Conservation (phyloP, 2,113 vertebrate genomes). For the Oryzias celebensis region DNA sequence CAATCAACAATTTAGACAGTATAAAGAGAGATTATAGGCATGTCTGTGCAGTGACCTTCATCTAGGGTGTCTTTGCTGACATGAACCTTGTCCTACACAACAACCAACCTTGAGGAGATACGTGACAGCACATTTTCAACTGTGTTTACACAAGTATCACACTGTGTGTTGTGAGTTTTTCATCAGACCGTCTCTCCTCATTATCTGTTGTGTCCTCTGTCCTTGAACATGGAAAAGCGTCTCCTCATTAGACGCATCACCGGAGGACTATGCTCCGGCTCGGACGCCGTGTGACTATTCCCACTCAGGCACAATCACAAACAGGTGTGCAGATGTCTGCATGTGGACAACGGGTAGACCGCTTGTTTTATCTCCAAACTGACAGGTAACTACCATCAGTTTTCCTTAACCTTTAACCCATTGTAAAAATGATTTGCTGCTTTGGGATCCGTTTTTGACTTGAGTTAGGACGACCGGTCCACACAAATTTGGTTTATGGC, state of each 20-base stretch:
- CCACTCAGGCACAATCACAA: neutral
- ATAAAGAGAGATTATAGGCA: neutral
- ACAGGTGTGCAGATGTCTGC: no score
- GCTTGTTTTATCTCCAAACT: no score
- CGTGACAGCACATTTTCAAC: constrained; percentile 35
- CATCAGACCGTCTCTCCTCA: constrained; percentile 38
- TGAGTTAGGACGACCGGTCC: no score
- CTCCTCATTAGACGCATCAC: constrained; percentile 36
- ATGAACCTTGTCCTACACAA: constrained; percentile 50
- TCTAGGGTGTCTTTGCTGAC: neutral
- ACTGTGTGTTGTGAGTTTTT: constrained; percentile 22
- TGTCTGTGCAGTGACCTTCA: constrained; percentile 8
- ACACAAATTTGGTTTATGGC: no score
- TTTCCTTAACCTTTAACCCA: no score
- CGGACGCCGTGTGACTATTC: constrained; percentile 11
- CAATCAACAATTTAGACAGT: no score
- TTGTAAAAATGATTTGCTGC: no score
- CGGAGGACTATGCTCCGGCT: constrained; percentile 32
- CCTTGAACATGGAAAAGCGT: constrained; percentile 57
- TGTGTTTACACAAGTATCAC: neutral
- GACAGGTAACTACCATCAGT: no score
- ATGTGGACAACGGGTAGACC: no score
- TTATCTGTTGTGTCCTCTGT: constrained; percentile 23
- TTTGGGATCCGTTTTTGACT: no score
- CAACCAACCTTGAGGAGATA: constrained; percentile 30